These are phyloP conservation scores for Reinhardtius hippoglossoides DNA, from an alignment of 2,113 vertebrate species.

Conservation along the genomic window DNA sequence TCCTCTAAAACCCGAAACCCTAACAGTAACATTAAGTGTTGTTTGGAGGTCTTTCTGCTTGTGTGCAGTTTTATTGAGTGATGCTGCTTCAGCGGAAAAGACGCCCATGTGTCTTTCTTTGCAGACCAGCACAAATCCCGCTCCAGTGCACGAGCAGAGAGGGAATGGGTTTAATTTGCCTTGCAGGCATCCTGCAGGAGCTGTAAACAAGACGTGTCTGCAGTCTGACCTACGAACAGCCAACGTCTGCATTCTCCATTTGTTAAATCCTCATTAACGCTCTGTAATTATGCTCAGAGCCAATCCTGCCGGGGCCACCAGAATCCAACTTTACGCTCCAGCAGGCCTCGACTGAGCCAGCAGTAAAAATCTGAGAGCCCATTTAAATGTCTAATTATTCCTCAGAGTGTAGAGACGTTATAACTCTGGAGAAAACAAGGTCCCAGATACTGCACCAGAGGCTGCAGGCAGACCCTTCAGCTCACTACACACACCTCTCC, in stretches of 20 bases:
- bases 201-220: slow-evolving; percentile 55
- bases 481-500: too few species aligned
- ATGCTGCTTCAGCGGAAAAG: slow-evolving; percentile 60
- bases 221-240: slow-evolving; percentile 44
- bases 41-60: background rate
- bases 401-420: slow-evolving; percentile 14
- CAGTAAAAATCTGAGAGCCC: slow-evolving; percentile 22
- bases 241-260: slow-evolving; percentile 55
- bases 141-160: slow-evolving; percentile 7
- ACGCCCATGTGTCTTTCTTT: background rate
- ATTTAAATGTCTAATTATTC: slow-evolving; percentile 50
- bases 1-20: background rate
- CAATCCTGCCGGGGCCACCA: slow-evolving; percentile 19
- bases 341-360: slow-evolving; percentile 18
- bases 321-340: slow-evolving; percentile 19
- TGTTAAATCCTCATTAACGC: slow-evolving; percentile 59
- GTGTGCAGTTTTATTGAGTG: slow-evolving; percentile 19
- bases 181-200: slow-evolving; percentile 39
- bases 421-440: slow-evolving; percentile 35
- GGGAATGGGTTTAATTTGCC: slow-evolving; percentile 64
- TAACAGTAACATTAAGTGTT: slow-evolving; percentile 13
- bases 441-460: background rate
- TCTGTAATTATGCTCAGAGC: slow-evolving; percentile 30
- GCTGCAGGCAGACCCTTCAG: too few species aligned
- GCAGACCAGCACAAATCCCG: slow-evolving; percentile 14